Percentiles rank a stretch among this genome's conserved stretches.
These are phyloP conservation scores for Sebastes baramenuke DNA, from an alignment of 2,797 vertebrate species.

Conservation along the genomic window DNA sequence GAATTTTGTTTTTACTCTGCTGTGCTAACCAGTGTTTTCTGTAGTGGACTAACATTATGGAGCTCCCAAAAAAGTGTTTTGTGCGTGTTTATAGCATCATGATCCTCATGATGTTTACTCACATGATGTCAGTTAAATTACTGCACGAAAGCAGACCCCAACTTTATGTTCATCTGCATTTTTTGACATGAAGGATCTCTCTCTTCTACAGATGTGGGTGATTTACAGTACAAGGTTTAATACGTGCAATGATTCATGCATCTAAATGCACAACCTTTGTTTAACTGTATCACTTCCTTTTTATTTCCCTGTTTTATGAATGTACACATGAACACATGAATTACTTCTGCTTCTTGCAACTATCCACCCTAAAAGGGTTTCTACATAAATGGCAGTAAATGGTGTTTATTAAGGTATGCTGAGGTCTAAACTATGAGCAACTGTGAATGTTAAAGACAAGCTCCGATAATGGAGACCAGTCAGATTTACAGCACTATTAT, in stretches of 20 bases:
- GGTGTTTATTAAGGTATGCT: not conserved
- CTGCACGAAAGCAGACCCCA: not conserved
- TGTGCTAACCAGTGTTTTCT: slow-evolving; percentile 20
- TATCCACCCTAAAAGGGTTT: not conserved
- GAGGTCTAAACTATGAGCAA: not conserved
- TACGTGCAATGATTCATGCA: not conserved
- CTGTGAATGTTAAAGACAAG: not conserved
- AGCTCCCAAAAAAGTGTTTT: not conserved
- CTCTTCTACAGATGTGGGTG: not conserved
- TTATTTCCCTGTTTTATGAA: not conserved
- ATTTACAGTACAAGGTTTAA: not conserved
- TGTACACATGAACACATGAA: not conserved
- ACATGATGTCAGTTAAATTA: not conserved
- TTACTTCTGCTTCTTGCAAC: not conserved
- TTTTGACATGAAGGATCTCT: not conserved
- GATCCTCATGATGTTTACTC: not conserved
- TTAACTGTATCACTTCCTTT: not conserved
- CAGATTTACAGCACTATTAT: not conserved
- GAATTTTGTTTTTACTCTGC: not conserved
- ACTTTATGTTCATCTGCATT: not conserved
- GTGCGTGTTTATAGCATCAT: not conserved
- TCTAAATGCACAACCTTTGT: not conserved
- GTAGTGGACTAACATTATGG: slow-evolving; percentile 3
- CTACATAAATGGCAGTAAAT: not conserved
- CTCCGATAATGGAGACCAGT: not conserved